phyloP scores from a whole-genome alignment of 1,140 invertebrate genomes.

The Drosophila eugracilis region DNA sequence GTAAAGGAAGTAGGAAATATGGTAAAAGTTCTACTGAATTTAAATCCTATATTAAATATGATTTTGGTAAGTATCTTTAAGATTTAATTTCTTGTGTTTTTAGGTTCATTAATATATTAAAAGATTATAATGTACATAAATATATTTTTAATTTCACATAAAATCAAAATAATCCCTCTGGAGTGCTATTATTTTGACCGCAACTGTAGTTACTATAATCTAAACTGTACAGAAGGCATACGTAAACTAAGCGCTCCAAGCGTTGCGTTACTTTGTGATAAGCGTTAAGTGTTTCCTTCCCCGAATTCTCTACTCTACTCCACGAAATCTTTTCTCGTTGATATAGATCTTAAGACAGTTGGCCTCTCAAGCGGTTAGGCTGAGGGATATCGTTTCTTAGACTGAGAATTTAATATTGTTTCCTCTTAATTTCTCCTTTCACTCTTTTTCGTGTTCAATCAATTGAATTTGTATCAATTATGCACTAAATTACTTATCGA shows the following conservation, averaged over 20 bases:
- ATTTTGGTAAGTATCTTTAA: too few species aligned
- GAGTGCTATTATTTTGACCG: constrained; percentile 7
- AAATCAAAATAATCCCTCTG: too few species aligned
- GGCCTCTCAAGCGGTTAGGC: not conserved
- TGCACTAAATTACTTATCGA: constrained; percentile 56
- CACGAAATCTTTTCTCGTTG: constrained; percentile 37
- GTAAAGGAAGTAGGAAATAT: not conserved
- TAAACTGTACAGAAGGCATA: constrained; percentile 36
- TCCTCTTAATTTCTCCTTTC: not conserved
- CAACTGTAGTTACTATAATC: constrained; percentile 8
- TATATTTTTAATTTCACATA: too few species aligned
- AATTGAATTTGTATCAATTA: constrained; percentile 72
- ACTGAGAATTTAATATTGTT: constrained; percentile 12
- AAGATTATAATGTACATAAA: too few species aligned
- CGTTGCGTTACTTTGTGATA: constrained; percentile 79
- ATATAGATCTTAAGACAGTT: constrained; percentile 21
- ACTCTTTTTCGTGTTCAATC: constrained; percentile 25
- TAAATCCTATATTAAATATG: too few species aligned
- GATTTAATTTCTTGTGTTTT: too few species aligned
- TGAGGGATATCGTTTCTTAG: constrained; percentile 11
- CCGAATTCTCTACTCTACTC: constrained; percentile 25
- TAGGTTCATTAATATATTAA: too few species aligned
- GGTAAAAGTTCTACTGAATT: too few species aligned
- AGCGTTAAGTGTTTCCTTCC: constrained; percentile 73
- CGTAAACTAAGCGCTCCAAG: constrained; percentile 71